These are phyloP conservation scores for Athalia cordata DNA, from an alignment of 2,888 invertebrate genomes.

Conservation along the genomic window DNA sequence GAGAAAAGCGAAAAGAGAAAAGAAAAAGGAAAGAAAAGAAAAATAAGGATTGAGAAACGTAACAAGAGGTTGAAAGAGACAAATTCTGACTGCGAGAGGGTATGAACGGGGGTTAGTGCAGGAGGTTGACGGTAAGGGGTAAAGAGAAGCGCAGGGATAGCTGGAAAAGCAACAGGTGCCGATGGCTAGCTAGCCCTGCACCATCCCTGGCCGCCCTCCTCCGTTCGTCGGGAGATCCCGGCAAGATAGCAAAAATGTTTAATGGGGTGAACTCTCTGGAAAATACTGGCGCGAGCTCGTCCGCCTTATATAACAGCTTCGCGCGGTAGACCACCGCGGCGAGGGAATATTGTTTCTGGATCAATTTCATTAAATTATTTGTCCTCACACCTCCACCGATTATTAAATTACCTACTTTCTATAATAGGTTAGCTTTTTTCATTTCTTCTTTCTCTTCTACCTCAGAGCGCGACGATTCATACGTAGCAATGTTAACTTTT, in stretches of 20 bases:
- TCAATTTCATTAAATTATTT: constrained; percentile 58
- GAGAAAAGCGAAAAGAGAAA: constrained; percentile 6
- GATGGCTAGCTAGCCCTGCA: constrained; percentile 63
- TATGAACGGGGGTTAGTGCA: too few species aligned
- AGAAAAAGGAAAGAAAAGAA: not conserved
- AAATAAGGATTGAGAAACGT: constrained; percentile 39
- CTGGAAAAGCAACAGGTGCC: constrained; percentile 72
- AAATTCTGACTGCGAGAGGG: constrained; percentile 35
- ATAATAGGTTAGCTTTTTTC: too few species aligned
- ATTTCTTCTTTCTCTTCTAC: too few species aligned
- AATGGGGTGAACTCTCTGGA: constrained; percentile 72
- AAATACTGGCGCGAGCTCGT: constrained; percentile 65
- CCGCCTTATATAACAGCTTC: constrained; percentile 50
- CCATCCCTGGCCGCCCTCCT: constrained; percentile 48
- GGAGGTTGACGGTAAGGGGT: not conserved
- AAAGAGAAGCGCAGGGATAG: constrained; percentile 55
- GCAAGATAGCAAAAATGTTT: constrained; percentile 71
- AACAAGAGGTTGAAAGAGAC: constrained; percentile 44
- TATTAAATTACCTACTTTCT: too few species aligned
- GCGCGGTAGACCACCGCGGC: constrained; percentile 53
- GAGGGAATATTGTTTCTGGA: constrained; percentile 66
- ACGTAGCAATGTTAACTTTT: too few species aligned
- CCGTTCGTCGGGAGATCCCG: constrained; percentile 61
- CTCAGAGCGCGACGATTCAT: too few species aligned
- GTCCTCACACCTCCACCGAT: not conserved